Percentiles rank a stretch among this genome's conserved stretches.
These are phyloP conservation scores for Rhodeus uyekii DNA, from an alignment of 2,797 vertebrate species.

Conservation along the genomic window DNA sequence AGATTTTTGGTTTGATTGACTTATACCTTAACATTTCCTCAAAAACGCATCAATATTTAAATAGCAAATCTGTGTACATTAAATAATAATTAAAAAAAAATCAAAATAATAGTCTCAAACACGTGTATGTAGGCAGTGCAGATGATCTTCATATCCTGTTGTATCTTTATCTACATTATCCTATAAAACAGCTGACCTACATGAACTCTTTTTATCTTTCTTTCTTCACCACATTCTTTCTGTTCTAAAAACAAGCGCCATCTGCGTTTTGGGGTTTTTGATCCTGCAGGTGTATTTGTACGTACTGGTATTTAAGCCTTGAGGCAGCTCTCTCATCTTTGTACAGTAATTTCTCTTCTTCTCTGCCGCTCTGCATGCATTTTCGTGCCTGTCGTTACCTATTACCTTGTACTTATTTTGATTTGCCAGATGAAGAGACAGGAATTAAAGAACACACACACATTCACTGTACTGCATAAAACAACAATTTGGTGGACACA, in stretches of 20 bases:
- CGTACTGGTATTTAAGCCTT: constrained; percentile 44
- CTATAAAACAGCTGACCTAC: constrained; percentile 2
- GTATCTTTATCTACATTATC: not conserved
- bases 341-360: constrained; percentile 4
- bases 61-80: too few species aligned
- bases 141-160: not conserved
- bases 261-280: constrained; percentile 44
- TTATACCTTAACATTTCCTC: not conserved
- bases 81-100: too few species aligned
- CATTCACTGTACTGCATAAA: not conserved
- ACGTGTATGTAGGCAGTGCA: not conserved
- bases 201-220: constrained; percentile 12
- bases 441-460: not conserved
- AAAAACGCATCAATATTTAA: not conserved
- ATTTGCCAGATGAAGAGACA: constrained; percentile 1
- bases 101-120: not conserved
- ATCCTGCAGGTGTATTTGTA: constrained; percentile 48
- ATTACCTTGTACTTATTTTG: constrained; percentile 19
- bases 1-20: not conserved
- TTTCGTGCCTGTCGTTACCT: constrained; percentile 4
- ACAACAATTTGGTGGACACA: constrained; percentile 2
- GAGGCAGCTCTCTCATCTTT: constrained; percentile 33
- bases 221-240: constrained; percentile 13
- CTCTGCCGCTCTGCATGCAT: not conserved
- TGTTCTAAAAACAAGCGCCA: constrained; percentile 38